Base-by-base conservation (phyloP, 1,140 invertebrate genomes). In the Maconellicoccus hirsutus region DNA sequence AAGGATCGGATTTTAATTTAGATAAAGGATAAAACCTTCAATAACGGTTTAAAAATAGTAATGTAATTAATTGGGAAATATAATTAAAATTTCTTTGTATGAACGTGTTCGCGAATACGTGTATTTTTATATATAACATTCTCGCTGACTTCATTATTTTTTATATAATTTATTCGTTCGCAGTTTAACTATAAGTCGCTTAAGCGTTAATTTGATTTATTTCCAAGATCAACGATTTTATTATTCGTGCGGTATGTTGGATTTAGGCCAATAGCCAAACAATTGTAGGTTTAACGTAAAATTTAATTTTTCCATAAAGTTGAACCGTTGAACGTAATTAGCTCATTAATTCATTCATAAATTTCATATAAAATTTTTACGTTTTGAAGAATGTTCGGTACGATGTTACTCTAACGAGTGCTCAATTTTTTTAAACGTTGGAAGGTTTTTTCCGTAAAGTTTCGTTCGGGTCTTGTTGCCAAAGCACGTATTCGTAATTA, bases 201-300 rank as follows among this genome's bases (percentile, higher is more conserved):
- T 52, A 52, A 3, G 42, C 42, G 42, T 52, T 52, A 52, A 52
- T 52, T 52, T 52, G 42, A 52, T 52, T 52, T 52, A 52, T 52
- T 8, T 19, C 42, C 42, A 19, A 52, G 42, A 52, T 52, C 42
- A 52, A 52, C 12, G 12, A 19, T 14, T 52, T 52, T 52, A 52
- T 52, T 52, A 52, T 16, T 52, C 42, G 42, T 33, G n/a, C 16
- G 16, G 16, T 16, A 3, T 52, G 6, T 52, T 52, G 42, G 16
- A 8, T 52, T 52, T 3, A 16, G 16, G n/a, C 42, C 42, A 52
- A 52, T 16, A 19, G 16, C 4, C 42, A 16, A 52, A 52, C 42
- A 19, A 52, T 52, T 52, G 42, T 52, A 16, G 16, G 42, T 19
- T 14, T 52, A 8, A 16, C 42, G 42, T 52, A 16, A 52, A 52